These are phyloP conservation scores for Chrysolina haemoptera DNA, from an alignment of 2,888 invertebrate genomes.

Conservation along the genomic window DNA sequence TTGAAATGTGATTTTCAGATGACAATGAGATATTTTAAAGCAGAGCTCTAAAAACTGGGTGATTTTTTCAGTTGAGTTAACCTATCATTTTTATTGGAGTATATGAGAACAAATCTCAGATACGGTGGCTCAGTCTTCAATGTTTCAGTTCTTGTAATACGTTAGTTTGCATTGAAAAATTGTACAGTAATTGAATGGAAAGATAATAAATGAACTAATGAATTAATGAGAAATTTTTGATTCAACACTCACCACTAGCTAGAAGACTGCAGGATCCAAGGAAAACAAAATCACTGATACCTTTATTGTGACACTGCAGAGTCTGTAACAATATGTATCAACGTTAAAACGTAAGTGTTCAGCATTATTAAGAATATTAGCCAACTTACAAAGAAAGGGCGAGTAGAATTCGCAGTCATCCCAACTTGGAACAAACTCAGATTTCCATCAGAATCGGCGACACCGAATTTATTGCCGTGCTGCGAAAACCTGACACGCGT, in stretches of 20 bases:
- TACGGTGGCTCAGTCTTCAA: too few species aligned
- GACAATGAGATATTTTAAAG: too few species aligned
- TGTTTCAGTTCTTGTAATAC: too few species aligned
- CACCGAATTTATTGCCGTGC: conserved; percentile 98
- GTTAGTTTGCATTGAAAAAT: too few species aligned
- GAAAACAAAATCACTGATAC: conserved; percentile 97
- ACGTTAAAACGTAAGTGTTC: conserved; percentile 2
- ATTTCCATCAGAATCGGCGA: conserved; percentile 97
- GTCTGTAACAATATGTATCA: conserved; percentile 77
- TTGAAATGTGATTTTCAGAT: too few species aligned
- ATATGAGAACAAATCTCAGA: too few species aligned
- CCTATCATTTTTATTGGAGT: too few species aligned
- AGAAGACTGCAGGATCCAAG: conserved; percentile 97
- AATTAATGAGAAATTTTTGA: too few species aligned
- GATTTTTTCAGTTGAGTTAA: too few species aligned
- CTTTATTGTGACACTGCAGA: conserved; percentile 96
- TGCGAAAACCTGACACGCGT: conserved; percentile 96
- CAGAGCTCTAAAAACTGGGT: too few species aligned
- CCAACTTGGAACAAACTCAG: conserved; percentile 96
- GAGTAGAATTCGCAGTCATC: conserved; percentile 80
- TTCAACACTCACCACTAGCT: conserved; percentile 79
- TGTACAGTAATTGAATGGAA: too few species aligned
- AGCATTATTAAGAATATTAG: not conserved
- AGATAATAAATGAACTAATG: too few species aligned
- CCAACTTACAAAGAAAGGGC: conserved; percentile 89